Evolutionary conservation across 2,797 vertebrate species (phyloP).

Genomic region (Cynopterus sphinx): DNA sequence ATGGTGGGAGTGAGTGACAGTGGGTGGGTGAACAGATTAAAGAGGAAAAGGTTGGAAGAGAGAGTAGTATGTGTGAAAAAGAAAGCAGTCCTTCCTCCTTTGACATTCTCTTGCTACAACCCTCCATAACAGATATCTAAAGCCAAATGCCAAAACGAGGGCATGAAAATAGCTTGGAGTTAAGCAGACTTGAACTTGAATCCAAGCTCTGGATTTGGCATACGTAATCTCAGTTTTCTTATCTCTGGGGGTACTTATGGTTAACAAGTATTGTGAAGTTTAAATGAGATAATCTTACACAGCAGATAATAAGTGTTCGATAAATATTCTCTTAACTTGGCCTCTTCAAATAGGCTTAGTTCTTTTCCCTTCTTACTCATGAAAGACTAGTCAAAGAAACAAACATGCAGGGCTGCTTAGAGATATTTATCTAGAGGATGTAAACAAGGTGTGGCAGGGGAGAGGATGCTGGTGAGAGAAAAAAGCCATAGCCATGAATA

Average conservation of each 20-base stretch:
- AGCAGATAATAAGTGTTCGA: background rate
- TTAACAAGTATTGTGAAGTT: background rate
- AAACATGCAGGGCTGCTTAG: background rate
- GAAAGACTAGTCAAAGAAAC: background rate
- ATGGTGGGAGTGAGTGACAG: conserved; percentile 60
- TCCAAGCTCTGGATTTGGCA: background rate
- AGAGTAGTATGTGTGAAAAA: background rate
- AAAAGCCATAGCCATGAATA: background rate
- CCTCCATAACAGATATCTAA: background rate
- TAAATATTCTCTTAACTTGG: conserved; percentile 23
- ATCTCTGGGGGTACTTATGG: background rate
- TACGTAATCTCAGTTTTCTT: background rate
- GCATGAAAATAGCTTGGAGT: background rate
- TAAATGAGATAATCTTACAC: conserved; percentile 3
- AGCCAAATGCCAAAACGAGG: background rate
- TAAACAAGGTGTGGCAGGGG: background rate
- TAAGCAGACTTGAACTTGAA: background rate
- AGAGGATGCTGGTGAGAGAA: background rate
- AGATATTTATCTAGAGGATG: background rate
- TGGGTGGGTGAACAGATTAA: conserved; percentile 54
- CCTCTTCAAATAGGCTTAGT: background rate
- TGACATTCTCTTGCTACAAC: background rate
- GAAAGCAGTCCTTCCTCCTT: background rate
- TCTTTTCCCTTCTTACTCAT: background rate
- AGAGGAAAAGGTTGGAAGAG: conserved; percentile 36